Conservation (phyloP, 2,797 vertebrate species). For the Prionace glauca region DNA sequence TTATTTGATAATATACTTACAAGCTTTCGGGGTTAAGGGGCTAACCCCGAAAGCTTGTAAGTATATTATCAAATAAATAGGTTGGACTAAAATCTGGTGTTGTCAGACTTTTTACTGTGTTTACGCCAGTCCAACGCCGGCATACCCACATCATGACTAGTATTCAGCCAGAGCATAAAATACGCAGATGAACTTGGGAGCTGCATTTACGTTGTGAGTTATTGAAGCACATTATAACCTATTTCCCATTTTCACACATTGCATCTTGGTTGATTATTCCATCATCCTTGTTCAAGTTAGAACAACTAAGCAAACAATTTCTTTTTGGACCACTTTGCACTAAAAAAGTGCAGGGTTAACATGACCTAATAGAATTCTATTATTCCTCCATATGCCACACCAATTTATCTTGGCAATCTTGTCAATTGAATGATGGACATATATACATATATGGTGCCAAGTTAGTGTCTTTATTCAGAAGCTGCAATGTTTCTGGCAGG, state of each 20-base stretch:
- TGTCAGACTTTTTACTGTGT: no score
- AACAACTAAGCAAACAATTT: neutral
- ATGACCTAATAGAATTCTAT: neutral
- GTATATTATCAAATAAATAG: no score
- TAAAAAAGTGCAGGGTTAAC: neutral
- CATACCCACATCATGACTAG: no score
- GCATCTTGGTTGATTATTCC: neutral
- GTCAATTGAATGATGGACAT: neutral
- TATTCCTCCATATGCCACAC: neutral
- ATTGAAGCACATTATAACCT: neutral
- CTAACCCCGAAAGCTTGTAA: no score
- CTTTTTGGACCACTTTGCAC: neutral
- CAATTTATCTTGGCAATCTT: neutral
- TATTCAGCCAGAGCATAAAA: neutral
- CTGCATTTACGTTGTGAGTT: neutral
- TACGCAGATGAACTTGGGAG: neutral
- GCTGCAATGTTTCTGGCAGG: neutral
- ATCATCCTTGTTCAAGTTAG: neutral
- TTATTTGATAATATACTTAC: no score
- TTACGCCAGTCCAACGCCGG: no score
- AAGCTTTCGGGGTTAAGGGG: no score
- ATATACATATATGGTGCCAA: neutral
- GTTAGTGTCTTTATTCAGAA: neutral
- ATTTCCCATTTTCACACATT: neutral
- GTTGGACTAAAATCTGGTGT: no score